Base-by-base conservation (phyloP, 2,797 vertebrate genomes). In the Thripadectes ignobilis region DNA sequence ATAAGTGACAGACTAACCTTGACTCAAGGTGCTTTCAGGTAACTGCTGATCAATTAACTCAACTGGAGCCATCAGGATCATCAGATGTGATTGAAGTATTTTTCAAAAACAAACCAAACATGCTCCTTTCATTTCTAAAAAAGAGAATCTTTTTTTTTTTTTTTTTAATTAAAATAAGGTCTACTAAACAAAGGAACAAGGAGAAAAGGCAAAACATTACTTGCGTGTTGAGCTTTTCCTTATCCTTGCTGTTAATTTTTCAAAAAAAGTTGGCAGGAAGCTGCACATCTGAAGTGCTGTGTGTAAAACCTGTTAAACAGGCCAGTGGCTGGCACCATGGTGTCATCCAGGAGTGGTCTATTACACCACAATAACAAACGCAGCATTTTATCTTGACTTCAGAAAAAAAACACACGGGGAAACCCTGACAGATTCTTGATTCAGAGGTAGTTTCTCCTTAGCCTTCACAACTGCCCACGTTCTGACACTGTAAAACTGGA, bases 351-450 rank as follows among this genome's bases (percentile, higher is more conserved):
- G 52, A 76, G 41, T 11, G 30, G 10, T 54, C 62, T 75, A 59
- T 59, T 59, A 39, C 17, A 32, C 27, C 43, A 36, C 55, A 48
- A 29, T 58, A 62, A 79, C 69, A 72, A 79, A 77, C 1, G 2
- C 15, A 66, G 39, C 30, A 26, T 59, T 87, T 81, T 55, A 9
- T 76, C 55, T 46, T 51, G 36, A 68, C n/a, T 73, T 74, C 68
- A 75, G 26, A 80, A 26, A 74, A 74, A 63, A 75, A 1, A 12
- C 24, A 54, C 58, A 83, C 14, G 32, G 48, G 72, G 80, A 78
- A 82, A 88, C 10, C 41, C 63, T 71, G 77, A 72, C 75, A 92
- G 38, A 57, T 79, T 61, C 54, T 87, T 88, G 67, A 71, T 83
- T 93, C 66, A 57, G 30, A 51, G 38, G 34, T 59, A 54, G 30